Evolutionary conservation across 2,797 vertebrate species (phyloP), one percentile per base, ranked within the genome.

Genomic region (Notolabrus celidotus): DNA sequence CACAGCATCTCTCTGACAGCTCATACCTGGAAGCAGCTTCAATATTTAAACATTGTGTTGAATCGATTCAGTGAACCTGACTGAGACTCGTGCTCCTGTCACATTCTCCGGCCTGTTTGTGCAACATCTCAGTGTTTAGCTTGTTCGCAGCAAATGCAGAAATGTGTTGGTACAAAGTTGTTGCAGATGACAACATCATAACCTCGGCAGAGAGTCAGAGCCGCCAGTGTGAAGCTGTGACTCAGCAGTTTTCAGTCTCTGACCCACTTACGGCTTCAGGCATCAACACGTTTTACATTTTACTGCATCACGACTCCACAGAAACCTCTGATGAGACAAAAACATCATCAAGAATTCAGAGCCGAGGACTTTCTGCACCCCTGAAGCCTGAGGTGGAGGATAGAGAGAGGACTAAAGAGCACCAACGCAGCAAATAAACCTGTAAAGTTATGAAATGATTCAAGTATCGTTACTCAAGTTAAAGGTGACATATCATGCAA

Each of bases 231-330:
- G 62, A 52, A 45, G 54, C 59, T 0, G 11, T 80, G 76, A 86
- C 76, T 77, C 76, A 8, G 79, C 79, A 61, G 20, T 43, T 80
- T 58, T 67, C 41, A 19, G 41, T 0, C 11, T 62, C 34, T 73
- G 81, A 80, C 76, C 79, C 67, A 75, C 42, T 80, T 77, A 2
- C 54, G 68, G 69, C 79, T 45, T 20, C 71, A 53, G 51, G 69
- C 64, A 14, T 55, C 57, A 41, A 53, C 69, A 39, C 10, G 36
- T 51, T 74, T 51, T 34, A 16, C 36, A 42, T 74, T 38, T 54
- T 3, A 27, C 76, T 47, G 66, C 66, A 54, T 67, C 83, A 74
- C 36, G 31, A 84, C 77, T 71, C 69, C 0, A 2, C 69, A 39
- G 0, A 36, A 56, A 11, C 15, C 14, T 34, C n/a, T 17, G 23